Conservation (phyloP, 2,113 vertebrate genomes). For the Psittacula cyanocephala region DNA sequence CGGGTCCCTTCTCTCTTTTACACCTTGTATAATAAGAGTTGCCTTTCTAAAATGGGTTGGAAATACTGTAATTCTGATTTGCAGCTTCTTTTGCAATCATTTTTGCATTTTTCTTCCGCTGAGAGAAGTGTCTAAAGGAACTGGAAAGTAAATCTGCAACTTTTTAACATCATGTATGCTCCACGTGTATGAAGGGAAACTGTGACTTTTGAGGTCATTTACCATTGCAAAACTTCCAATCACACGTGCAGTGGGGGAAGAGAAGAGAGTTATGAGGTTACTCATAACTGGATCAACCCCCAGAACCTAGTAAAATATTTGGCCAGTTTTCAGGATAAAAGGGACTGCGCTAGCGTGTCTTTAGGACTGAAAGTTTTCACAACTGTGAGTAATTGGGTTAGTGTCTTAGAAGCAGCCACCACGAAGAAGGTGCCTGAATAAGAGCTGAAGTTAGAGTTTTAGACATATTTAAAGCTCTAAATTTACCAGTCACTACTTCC, state of each 20-base stretch:
- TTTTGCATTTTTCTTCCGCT: neutral
- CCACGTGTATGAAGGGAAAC: neutral
- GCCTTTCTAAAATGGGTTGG: neutral
- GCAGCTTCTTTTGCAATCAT: neutral
- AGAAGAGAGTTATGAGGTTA: neutral
- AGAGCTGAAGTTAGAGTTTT: neutral
- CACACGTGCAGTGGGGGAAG: neutral
- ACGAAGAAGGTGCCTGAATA: neutral
- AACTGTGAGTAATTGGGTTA: neutral
- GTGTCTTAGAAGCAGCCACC: neutral
- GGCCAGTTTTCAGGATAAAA: neutral
- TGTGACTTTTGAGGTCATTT: neutral
- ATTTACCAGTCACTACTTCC: neutral
- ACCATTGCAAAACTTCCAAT: neutral
- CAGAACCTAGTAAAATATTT: neutral
- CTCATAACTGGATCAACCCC: neutral
- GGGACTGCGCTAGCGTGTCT: neutral
- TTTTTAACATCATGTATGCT: neutral
- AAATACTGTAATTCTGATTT: neutral
- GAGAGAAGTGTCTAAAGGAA: neutral
- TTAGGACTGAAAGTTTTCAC: slow-evolving; percentile 8
- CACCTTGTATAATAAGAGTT: neutral
- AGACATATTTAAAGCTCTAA: neutral
- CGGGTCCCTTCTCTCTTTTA: neutral
- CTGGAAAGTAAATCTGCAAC: neutral